Conservation (phyloP, 1,140 invertebrate genomes). For the Druon quercuslanigerum region DNA sequence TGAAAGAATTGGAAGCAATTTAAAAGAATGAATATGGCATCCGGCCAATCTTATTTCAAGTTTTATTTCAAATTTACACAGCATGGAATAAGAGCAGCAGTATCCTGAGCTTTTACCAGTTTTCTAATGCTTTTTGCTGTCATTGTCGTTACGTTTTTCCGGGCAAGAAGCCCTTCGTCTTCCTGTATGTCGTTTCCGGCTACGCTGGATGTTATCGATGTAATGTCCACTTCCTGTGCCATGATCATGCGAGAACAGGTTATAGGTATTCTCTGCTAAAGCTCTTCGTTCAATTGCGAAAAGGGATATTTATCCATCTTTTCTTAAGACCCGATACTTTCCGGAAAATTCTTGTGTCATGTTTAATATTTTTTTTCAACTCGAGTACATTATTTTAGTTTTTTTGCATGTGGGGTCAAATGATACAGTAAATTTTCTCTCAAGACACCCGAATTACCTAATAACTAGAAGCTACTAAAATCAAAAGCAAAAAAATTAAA, state of each 20-base stretch:
- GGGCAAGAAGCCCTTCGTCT: conserved; percentile 9
- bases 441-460: no score
- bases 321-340: background rate
- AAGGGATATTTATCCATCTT: background rate
- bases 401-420: no score
- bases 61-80: background rate
- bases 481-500: no score
- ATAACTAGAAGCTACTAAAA: no score
- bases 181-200: conserved; percentile 16
- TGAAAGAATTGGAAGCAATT: no score
- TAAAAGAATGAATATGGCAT: no score
- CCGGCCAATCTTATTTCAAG: no score
- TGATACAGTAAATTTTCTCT: no score
- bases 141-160: no score
- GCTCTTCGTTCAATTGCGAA: background rate
- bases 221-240: background rate
- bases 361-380: background rate
- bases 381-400: background rate
- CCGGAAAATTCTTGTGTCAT: background rate
- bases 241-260: background rate
- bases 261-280: background rate
- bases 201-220: conserved; percentile 18
- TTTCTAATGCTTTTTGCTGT: background rate
- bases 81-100: background rate
- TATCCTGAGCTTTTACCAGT: background rate